Evolutionary conservation across 1,140 invertebrate genomes (phyloP).

Genomic region (Drosophila grimshawi): DNA sequence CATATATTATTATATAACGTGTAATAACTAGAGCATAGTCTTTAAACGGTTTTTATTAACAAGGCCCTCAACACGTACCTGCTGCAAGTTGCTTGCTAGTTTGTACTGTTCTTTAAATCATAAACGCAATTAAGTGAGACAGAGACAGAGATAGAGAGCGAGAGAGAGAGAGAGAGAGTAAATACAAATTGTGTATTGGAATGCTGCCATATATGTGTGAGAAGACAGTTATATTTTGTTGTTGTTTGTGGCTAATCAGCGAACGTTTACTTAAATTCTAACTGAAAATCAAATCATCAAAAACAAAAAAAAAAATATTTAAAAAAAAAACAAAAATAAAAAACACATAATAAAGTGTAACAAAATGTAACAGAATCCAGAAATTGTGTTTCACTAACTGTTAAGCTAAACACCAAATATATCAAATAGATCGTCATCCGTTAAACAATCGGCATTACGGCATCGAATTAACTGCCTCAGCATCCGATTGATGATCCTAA

Average conservation of each 20-base stretch:
- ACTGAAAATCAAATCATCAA: constrained; percentile 49
- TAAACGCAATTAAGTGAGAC: constrained; percentile 22
- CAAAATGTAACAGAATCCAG: constrained; percentile 13
- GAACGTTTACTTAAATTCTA: constrained; percentile 61
- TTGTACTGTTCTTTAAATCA: constrained; percentile 66
- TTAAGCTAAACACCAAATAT: constrained; percentile 20
- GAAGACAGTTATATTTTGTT: constrained; percentile 19
- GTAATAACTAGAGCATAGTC: constrained; percentile 60
- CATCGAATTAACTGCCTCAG: not conserved
- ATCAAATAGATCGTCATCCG: constrained; percentile 10
- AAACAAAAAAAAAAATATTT: no score
- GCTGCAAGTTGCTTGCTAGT: constrained; percentile 83
- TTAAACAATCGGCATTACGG: constrained; percentile 26
- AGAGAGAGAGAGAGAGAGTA: constrained; percentile 14
- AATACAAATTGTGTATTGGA: constrained; percentile 68
- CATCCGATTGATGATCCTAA: not conserved
- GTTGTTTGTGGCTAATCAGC: constrained; percentile 53
- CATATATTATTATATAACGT: not conserved
- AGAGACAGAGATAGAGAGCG: constrained; percentile 5
- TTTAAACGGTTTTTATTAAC: constrained; percentile 81
- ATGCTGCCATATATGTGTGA: constrained; percentile 69
- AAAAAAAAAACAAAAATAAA: constrained; percentile 23
- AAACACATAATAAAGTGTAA: constrained; percentile 38
- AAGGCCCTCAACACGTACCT: constrained; percentile 83
- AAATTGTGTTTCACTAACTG: not conserved